Evolutionary conservation across 2,113 vertebrate genomes (phyloP).

Genomic region (Merops nubicus): DNA sequence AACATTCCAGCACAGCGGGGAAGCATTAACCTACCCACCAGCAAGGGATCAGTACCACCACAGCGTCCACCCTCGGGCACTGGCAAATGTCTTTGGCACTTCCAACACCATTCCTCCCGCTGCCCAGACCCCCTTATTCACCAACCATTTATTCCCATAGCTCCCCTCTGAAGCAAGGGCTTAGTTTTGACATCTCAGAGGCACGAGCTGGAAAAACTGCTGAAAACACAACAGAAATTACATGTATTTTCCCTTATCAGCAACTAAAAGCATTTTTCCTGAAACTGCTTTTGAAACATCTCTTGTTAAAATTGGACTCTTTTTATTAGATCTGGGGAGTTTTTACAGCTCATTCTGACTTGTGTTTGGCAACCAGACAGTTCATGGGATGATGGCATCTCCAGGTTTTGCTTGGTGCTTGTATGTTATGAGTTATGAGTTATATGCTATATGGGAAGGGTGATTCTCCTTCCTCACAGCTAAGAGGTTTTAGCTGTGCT

Average conservation of each 20-base stretch:
- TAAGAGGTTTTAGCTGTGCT: not conserved
- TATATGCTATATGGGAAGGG: not conserved
- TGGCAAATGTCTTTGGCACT: not conserved
- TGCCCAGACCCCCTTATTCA: not conserved
- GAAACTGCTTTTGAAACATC: not conserved
- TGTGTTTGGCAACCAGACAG: rapidly evolving
- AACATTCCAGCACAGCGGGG: not conserved
- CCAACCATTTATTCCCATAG: not conserved
- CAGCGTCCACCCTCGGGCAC: not conserved
- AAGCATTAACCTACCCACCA: not conserved
- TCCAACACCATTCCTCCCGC: not conserved
- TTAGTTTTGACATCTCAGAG: not conserved
- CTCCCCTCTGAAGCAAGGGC: not conserved
- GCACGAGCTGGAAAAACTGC: not conserved
- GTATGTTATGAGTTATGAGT: not conserved
- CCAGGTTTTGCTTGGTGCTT: not conserved
- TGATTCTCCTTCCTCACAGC: not conserved
- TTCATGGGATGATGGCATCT: not conserved
- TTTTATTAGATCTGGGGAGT: not conserved
- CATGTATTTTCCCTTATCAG: rapidly evolving
- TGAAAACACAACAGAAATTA: not conserved
- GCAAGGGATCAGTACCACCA: not conserved
- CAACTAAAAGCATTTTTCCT: not conserved
- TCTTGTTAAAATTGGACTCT: not conserved
- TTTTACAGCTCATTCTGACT: rapidly evolving